phyloP scores from a whole-genome alignment of 2,797 vertebrate genomes.

The Eulemur albifrons region DNA sequence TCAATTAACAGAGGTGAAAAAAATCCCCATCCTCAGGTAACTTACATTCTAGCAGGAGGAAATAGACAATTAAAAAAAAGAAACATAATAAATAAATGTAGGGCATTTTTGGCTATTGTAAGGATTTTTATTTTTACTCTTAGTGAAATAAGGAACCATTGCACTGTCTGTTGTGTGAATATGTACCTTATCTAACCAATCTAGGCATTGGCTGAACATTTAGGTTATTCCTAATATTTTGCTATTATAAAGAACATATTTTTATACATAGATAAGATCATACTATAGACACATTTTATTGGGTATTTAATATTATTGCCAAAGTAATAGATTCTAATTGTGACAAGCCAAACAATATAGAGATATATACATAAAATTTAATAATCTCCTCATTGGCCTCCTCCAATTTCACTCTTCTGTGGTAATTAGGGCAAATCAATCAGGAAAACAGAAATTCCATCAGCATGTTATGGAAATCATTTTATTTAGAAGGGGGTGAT shows the following conservation, averaged over 20 bases:
- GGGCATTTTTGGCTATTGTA: no score
- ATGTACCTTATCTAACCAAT: no score
- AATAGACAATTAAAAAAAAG: no score
- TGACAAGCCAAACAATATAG: neutral
- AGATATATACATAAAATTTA: neutral
- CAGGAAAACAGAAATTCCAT: neutral
- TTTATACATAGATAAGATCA: neutral
- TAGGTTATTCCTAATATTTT: no score
- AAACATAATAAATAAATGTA: no score
- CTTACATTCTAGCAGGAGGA: no score
- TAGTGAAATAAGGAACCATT: no score
- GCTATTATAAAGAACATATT: neutral
- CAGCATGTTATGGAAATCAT: neutral
- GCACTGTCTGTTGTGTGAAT: no score
- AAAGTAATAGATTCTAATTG: neutral
- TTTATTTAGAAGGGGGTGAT: neutral
- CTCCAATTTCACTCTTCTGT: neutral
- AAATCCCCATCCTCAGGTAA: neutral
- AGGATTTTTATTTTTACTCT: no score
- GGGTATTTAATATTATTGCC: neutral
- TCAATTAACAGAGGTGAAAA: neutral
- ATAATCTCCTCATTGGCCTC: neutral
- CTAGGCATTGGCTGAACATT: no score
- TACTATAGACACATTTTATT: neutral
- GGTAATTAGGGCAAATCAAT: neutral